Base-by-base conservation (phyloP, 1,140 invertebrate species). In the Tetraneura akinire region DNA sequence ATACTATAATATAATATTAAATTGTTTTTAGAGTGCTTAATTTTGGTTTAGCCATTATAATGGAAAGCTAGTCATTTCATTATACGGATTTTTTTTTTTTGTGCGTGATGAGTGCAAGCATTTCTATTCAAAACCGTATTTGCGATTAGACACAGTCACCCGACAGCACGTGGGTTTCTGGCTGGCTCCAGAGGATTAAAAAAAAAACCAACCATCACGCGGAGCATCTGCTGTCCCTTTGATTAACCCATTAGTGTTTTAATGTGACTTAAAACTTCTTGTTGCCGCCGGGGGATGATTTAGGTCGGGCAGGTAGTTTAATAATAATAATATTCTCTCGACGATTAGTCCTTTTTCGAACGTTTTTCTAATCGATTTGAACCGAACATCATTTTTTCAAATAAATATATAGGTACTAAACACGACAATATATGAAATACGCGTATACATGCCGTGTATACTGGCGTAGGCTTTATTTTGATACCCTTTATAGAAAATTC, bases 231-330 rank as follows among this genome's bases (percentile, higher is more conserved):
- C 51, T 37, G 49, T 76, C 73, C 73, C n/a, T 57, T 57, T 37
- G 73, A 76, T 76, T 76, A 76, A 76, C 73, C 73, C 73, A 57
- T 76, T 76, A 76, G 53, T 5, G 73, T 55, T 76, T 76, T 57
- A 76, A 57, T 53, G 73, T 6, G 32, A 55, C 73, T 57, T 76
- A 37, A 57, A 76, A 55, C 49, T 32, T 76, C 73, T 76, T n/a
- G 51, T 11, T 9, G 26, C 29, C 53, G 21, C 53, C 21, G 42
- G 42, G 0, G 66, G 42, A 26, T 26, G 66, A 47, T 47, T 68
- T 47, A 9, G 21, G 8, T 16, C 18, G 3, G 10, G 66, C 66
- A 47, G 66, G 66, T 68, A 68, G 42, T 68, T 2, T n/a, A n/a
- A n/a, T n/a, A n/a, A n/a, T n/a, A 8, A 8, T 37, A 37, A 4